Percentiles rank a stretch among this genome's conserved stretches.
Evolutionary conservation across 1,140 invertebrate species (phyloP).

Genomic region (Sycophaga agraensis): DNA sequence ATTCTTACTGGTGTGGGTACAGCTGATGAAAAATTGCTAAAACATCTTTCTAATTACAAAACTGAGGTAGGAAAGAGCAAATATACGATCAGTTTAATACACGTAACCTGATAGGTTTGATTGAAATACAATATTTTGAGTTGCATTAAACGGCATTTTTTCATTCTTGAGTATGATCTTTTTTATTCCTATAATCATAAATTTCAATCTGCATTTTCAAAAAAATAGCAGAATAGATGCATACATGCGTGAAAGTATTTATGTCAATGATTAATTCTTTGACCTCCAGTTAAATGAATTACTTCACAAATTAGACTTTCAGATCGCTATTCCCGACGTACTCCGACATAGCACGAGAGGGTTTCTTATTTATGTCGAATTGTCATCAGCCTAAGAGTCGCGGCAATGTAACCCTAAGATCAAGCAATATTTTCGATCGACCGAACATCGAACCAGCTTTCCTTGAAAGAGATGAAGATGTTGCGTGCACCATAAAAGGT

Average conservation of each 20-base stretch:
- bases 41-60: constrained; percentile 68
- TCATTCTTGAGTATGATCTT: too few species aligned
- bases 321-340: constrained; percentile 66
- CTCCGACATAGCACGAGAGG: constrained; percentile 64
- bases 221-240: too few species aligned
- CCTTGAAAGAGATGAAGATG: constrained; percentile 62
- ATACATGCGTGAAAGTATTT: too few species aligned
- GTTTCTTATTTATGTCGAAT: constrained; percentile 67
- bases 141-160: too few species aligned
- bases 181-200: too few species aligned
- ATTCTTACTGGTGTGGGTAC: constrained; percentile 69
- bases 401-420: constrained; percentile 63
- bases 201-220: too few species aligned
- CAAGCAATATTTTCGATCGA: constrained; percentile 61
- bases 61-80: too few species aligned
- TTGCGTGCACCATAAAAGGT: constrained; percentile 66
- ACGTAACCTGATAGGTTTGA: too few species aligned
- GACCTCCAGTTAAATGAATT: constrained; percentile 27
- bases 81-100: too few species aligned
- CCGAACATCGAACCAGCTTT: constrained; percentile 78
- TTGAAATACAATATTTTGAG: too few species aligned
- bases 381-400: constrained; percentile 70
- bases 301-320: constrained; percentile 58
- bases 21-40: constrained; percentile 65
- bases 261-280: background rate